Evolutionary conservation across 2,797 vertebrate species (phyloP), one percentile per base, ranked within the genome.

Genomic region (Xerus rutilus): DNA sequence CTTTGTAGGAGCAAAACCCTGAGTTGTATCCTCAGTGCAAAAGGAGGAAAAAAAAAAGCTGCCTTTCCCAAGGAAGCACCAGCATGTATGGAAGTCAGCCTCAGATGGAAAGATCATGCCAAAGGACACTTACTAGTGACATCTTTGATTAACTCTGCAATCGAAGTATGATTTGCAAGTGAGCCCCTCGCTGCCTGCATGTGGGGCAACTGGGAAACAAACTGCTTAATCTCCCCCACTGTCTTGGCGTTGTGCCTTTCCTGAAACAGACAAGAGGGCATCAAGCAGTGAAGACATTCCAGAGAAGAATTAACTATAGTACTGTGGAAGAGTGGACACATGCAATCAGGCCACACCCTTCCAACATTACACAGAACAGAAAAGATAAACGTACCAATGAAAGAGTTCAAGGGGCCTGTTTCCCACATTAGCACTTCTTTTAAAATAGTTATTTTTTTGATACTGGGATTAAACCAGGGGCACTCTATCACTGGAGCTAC

Each of bases 211-310:
- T 99, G 99, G 0, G 99, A 99, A 52, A 99, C 99, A 97, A 99
- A 99, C 98, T 99, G 99, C 98, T 99, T 99, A 85, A 99, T 99
- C 98, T 99, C 99, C 3, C 99, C 99, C 9, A 99, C 99, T 0
- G 99, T 99, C 98, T 99, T 99, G 0, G 99, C 99, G 0, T 99
- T 99, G 97, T 99, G 99, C 52, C 99, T 99, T 76, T 99, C 99
- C 99, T 99, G 97, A 65, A 97, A 70, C 1, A 87, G 64, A 85
- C 5, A 0, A 86, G 98, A 96, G 1, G 1, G 39, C 9, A 0
- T 49, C 3, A 49, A 11, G 77, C 21, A 28, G 47, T 23, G 39
- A 23, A 67, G 67, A 25, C 0, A 39, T 32, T 65, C 30, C 59
- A 54, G 23, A 18, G 59, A 32, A 21, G 1, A 7, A 23, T 45